phyloP scores from a whole-genome alignment of 2,797 vertebrate genomes.

The Anisognathus igniventris region DNA sequence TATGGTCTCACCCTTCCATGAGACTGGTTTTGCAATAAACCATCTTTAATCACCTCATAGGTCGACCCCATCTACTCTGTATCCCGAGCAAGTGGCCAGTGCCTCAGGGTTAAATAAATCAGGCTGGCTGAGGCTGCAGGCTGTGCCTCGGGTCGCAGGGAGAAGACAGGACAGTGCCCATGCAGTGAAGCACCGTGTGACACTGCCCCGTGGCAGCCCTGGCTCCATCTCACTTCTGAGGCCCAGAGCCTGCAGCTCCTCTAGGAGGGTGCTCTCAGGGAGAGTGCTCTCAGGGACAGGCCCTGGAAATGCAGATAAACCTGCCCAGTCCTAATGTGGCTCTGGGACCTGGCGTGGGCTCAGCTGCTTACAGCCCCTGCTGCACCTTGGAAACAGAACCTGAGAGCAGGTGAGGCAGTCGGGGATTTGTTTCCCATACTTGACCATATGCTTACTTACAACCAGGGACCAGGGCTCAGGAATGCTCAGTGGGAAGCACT shows the following conservation, averaged over 20 bases:
- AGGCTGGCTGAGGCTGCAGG: neutral
- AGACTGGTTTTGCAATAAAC: neutral
- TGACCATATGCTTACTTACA: neutral
- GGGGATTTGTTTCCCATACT: neutral
- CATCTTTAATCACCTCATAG: neutral
- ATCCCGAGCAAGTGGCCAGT: neutral
- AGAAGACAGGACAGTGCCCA: fast-evolving
- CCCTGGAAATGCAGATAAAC: neutral
- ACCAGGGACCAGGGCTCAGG: fast-evolving
- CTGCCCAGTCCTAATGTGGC: neutral
- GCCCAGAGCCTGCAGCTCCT: neutral
- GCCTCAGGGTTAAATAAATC: neutral
- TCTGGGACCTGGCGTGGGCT: neutral
- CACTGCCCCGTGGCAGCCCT: neutral
- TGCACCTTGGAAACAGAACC: fast-evolving
- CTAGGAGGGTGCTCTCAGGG: neutral
- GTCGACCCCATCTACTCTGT: neutral
- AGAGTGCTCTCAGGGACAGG: neutral
- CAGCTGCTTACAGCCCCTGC: neutral
- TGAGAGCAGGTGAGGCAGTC: neutral
- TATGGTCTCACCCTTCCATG: neutral
- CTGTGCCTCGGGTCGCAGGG: neutral
- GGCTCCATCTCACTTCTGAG: neutral
- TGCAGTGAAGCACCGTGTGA: neutral
- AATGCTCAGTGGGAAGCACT: neutral